Evolutionary conservation across 2,113 vertebrate species (phyloP).

Genomic region (Paracanthobrama guichenoti): DNA sequence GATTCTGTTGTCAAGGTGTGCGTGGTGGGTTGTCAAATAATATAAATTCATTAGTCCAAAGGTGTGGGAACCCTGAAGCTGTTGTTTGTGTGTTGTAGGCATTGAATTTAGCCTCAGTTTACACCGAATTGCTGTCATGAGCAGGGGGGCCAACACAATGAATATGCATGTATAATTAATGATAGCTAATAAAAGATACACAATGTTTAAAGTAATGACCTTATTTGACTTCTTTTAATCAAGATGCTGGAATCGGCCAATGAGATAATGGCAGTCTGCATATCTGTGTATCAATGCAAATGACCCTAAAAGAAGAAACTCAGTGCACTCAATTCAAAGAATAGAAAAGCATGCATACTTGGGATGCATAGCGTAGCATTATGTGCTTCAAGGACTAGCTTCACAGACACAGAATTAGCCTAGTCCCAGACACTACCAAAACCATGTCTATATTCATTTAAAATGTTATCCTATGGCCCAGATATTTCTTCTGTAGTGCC

Average conservation of each 20-base stretch:
- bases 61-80: neutral
- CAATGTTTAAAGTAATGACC: no score
- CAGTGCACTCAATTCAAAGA: neutral
- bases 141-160: neutral
- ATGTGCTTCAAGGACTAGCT: neutral
- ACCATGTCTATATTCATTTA: neutral
- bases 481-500: neutral
- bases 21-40: no score
- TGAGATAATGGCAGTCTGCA: neutral
- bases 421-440: neutral
- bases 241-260: neutral
- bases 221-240: neutral
- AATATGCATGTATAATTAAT: neutral
- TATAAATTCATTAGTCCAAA: neutral
- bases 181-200: neutral
- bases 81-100: neutral
- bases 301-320: neutral
- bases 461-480: neutral
- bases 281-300: neutral
- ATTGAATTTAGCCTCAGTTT: neutral
- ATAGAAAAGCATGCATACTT: slow-evolving; percentile 15
- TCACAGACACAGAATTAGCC: neutral
- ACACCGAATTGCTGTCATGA: neutral
- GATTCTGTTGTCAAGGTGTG: no score
- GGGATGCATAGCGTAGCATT: neutral